A percentile compares a stretch with the other conserved stretches of the same genome.
Evolutionary conservation across 1,140 invertebrate species (phyloP).

Genomic region (Diuraphis noxia): DNA sequence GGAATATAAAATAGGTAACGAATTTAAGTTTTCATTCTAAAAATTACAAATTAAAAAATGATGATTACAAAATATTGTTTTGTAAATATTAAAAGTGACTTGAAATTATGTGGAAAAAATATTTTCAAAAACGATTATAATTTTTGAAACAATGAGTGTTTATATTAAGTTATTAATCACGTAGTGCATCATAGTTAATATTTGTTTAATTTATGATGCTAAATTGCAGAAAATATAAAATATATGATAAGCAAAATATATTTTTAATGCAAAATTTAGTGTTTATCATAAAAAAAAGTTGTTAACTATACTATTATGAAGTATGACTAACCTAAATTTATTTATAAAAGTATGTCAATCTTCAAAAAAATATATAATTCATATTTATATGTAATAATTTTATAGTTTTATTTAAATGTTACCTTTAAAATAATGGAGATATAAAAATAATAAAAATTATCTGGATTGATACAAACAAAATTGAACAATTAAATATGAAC

Average conservation of each 20-base stretch:
- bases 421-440: neutral
- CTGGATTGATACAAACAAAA: neutral
- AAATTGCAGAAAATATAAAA: neutral
- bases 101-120: neutral
- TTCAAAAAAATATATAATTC: neutral
- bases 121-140: neutral
- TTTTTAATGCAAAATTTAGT: neutral
- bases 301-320: neutral
- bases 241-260: neutral
- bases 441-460: neutral
- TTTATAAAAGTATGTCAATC: neutral
- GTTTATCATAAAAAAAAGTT: neutral
- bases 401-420: neutral
- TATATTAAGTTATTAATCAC: neutral
- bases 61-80: neutral
- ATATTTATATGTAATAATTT: neutral
- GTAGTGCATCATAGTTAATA: neutral
- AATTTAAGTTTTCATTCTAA: neutral
- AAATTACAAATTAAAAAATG: neutral
- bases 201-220: neutral
- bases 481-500: neutral
- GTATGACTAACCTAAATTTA: neutral
- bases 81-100: neutral
- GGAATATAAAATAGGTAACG: neutral
- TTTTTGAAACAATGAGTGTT: neutral